Evolutionary conservation across 2,113 vertebrate species (phyloP).

Genomic region (Corydoras sp.): DNA sequence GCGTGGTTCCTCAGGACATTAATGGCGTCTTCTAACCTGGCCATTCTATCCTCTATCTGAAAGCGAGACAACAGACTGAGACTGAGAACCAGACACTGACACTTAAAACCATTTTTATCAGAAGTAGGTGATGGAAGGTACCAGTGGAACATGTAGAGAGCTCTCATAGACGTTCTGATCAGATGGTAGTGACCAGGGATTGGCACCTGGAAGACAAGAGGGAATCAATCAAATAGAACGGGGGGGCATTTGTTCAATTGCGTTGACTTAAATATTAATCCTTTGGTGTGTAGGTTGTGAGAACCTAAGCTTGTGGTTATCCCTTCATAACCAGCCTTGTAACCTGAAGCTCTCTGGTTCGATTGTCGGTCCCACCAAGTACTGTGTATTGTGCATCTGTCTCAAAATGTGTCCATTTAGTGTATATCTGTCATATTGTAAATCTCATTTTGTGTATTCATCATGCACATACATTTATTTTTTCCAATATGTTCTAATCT

Average conservation of each 20-base stretch:
- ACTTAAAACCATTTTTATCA: neutral
- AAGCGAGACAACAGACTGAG: constrained; percentile 60
- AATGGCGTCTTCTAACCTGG: constrained; percentile 93
- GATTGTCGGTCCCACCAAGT: too few relatives aligned
- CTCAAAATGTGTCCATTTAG: neutral
- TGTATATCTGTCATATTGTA: neutral
- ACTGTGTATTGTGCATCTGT: neutral
- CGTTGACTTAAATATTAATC: too few relatives aligned
- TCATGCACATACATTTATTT: too few relatives aligned
- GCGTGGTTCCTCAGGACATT: constrained; percentile 92
- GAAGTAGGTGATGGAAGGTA: constrained; percentile 31
- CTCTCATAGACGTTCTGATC: constrained; percentile 59
- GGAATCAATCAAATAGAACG: neutral
- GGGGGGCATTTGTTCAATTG: too few relatives aligned
- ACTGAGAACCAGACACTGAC: neutral
- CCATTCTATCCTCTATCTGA: constrained; percentile 91
- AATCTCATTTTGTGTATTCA: too few relatives aligned
- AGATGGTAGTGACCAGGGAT: constrained; percentile 56
- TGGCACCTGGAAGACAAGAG: constrained; percentile 45
- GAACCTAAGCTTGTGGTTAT: too few relatives aligned
- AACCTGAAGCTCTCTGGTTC: too few relatives aligned
- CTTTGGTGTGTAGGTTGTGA: too few relatives aligned
- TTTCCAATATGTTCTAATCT: too few relatives aligned
- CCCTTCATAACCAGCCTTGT: too few relatives aligned
- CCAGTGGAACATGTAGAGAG: constrained; percentile 60